Conservation (phyloP, 2,797 vertebrate genomes). For the Schizothorax lantsangensis region DNA sequence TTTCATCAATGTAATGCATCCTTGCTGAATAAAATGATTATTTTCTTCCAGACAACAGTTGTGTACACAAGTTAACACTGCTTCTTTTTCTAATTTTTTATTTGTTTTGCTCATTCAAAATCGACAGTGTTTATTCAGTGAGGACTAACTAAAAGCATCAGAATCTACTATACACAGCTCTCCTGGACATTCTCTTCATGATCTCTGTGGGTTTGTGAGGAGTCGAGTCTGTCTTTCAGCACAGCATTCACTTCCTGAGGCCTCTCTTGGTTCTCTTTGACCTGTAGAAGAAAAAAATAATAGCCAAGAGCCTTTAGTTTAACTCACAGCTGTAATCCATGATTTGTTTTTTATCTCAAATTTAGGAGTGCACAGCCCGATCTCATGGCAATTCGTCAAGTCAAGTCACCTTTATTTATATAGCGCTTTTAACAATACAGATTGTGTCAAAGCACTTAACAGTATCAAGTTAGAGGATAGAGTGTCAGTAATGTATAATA, state of each 20-base stretch:
- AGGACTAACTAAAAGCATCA: neutral
- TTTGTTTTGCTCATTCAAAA: neutral
- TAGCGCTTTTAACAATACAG: too few species aligned
- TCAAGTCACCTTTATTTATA: too few species aligned
- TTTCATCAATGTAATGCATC: neutral
- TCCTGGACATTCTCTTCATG: neutral
- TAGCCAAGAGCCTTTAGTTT: neutral
- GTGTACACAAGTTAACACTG: neutral
- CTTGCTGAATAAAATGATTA: neutral
- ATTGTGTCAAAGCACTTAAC: too few species aligned
- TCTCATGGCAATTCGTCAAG: too few species aligned
- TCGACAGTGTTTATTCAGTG: constrained; percentile 1
- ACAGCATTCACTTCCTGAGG: constrained; percentile 74
- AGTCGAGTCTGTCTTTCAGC: neutral
- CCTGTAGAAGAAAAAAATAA: constrained; percentile 61
- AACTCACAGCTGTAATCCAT: neutral
- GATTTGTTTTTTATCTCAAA: neutral
- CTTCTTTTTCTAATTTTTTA: neutral
- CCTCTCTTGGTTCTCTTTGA: constrained; percentile 80
- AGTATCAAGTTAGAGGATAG: too few species aligned
- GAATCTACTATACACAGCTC: neutral
- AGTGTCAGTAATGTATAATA: too few species aligned
- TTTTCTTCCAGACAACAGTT: neutral
- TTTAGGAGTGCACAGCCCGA: neutral
- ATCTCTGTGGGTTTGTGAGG: neutral